A percentile compares a stretch with the other conserved stretches of the same genome.
These are phyloP conservation scores for Platycheirus rosarum DNA, from an alignment of 2,888 invertebrate species.

Conservation along the genomic window DNA sequence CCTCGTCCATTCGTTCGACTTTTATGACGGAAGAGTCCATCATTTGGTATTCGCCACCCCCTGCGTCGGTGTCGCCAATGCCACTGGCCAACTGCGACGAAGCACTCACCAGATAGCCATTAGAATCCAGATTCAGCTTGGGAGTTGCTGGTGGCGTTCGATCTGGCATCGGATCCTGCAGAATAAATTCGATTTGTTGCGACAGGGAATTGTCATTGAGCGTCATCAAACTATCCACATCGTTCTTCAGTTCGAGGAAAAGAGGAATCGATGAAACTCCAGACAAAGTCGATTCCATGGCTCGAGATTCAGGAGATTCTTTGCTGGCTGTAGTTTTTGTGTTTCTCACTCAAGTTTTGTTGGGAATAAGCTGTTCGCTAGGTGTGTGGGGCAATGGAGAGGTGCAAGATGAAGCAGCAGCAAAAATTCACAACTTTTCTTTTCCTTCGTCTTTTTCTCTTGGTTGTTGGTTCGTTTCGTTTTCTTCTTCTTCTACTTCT, in stretches of 20 bases:
- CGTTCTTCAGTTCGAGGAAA: conserved; percentile 76
- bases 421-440: conserved; percentile 57
- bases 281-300: conserved; percentile 68
- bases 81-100: conserved; percentile 25
- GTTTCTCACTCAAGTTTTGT: conserved; percentile 39
- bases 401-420: conserved; percentile 20
- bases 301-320: conserved; percentile 1
- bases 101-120: conserved; percentile 37
- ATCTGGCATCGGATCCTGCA: conserved; percentile 79
- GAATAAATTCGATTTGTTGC: conserved; percentile 83
- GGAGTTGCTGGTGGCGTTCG: conserved; percentile 61
- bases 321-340: conserved; percentile 1
- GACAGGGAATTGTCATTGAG: conserved; percentile 82
- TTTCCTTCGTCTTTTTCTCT: conserved; percentile 20
- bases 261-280: conserved; percentile 72
- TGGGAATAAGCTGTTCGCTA: conserved; percentile 4
- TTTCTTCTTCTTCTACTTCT: conserved; percentile 27
- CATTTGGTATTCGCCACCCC: conserved; percentile 40
- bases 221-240: conserved; percentile 81
- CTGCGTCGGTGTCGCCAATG: conserved; percentile 2
- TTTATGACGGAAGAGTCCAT: conserved; percentile 65
- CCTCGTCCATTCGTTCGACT: conserved; percentile 65
- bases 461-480: conserved; percentile 18
- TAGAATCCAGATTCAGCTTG: conserved; percentile 53
- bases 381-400: conserved; percentile 18